Percentiles rank a stretch among this genome's conserved stretches.
Conservation (phyloP, 37 sponge, comb jelly and placozoan genomes). For the Amphimedon queenslandica region DNA sequence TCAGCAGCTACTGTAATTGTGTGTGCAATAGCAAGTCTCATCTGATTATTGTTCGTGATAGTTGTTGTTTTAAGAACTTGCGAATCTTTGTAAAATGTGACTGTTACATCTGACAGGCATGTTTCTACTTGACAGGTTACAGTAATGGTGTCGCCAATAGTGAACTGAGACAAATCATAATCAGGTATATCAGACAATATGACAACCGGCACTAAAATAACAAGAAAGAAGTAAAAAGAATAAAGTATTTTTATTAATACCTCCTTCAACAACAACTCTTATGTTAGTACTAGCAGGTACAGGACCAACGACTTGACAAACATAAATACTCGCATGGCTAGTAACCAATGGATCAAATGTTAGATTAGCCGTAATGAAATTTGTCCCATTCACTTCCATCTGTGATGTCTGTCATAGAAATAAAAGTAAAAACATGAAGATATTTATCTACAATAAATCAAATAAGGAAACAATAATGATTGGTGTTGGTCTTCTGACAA, state of each 20-base stretch:
- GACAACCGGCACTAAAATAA: background rate
- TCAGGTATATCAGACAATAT: background rate
- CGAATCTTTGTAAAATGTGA: background rate
- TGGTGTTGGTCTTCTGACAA: too few relatives aligned
- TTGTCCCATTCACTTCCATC: background rate
- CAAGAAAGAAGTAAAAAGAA: background rate
- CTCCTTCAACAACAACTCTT: background rate
- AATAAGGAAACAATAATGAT: too few relatives aligned
- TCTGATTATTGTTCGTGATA: background rate
- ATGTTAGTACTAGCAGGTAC: background rate
- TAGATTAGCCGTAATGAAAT: background rate
- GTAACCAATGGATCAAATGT: background rate
- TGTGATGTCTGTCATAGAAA: background rate
- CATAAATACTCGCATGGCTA: background rate
- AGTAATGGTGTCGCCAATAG: background rate
- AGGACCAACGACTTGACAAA: background rate
- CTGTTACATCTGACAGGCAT: background rate
- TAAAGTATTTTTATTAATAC: background rate
- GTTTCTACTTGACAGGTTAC: slow-evolving; percentile 9
- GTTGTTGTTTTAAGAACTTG: background rate
- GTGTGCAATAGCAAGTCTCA: background rate
- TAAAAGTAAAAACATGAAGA: too few relatives aligned
- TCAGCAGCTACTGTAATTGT: background rate
- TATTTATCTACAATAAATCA: too few relatives aligned
- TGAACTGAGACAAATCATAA: background rate